Conservation (phyloP, 2,888 invertebrate genomes). For the Pasiphila rectangulata region DNA sequence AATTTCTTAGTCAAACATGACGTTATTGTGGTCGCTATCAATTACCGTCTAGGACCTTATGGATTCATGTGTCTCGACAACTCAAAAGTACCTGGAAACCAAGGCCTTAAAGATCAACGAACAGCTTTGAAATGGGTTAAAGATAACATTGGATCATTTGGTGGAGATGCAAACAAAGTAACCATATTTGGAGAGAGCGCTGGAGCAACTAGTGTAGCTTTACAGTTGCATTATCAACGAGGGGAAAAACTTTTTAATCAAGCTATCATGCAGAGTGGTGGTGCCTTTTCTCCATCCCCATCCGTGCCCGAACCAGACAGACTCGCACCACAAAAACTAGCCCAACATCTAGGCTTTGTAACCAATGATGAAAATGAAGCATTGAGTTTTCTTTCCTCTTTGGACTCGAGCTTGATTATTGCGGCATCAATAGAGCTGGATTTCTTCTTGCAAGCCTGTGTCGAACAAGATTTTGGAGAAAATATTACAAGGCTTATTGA, state of each 20-base stretch:
- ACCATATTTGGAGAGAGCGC: conserved; percentile 44
- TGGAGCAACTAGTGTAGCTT: conserved; percentile 37
- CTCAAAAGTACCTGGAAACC: conserved; percentile 45
- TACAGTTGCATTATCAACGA: conserved; percentile 35
- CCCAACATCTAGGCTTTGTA: conserved; percentile 38
- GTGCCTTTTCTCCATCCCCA: conserved; percentile 28
- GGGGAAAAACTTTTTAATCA: conserved; percentile 38
- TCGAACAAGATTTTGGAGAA: conserved; percentile 29
- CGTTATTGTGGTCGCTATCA: conserved; percentile 41
- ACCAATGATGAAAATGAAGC: conserved; percentile 38
- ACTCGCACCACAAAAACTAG: conserved; percentile 34
- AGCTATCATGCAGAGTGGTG: conserved; percentile 44
- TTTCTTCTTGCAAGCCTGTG: conserved; percentile 25
- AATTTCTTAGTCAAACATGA: conserved; percentile 30
- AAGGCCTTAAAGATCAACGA: conserved; percentile 45
- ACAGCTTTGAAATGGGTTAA: conserved; percentile 44
- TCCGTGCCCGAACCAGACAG: conserved; percentile 30
- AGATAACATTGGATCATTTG: conserved; percentile 42
- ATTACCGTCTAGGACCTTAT: conserved; percentile 43
- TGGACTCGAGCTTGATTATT: conserved; percentile 18
- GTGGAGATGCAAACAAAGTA: conserved; percentile 39
- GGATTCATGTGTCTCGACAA: conserved; percentile 44
- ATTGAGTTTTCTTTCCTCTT: conserved; percentile 33
- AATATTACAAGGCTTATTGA: conserved; percentile 25
- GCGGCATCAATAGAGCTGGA: conserved; percentile 18